Conservation (phyloP, 2,797 vertebrate species). For the Monodelphis domestica region DNA sequence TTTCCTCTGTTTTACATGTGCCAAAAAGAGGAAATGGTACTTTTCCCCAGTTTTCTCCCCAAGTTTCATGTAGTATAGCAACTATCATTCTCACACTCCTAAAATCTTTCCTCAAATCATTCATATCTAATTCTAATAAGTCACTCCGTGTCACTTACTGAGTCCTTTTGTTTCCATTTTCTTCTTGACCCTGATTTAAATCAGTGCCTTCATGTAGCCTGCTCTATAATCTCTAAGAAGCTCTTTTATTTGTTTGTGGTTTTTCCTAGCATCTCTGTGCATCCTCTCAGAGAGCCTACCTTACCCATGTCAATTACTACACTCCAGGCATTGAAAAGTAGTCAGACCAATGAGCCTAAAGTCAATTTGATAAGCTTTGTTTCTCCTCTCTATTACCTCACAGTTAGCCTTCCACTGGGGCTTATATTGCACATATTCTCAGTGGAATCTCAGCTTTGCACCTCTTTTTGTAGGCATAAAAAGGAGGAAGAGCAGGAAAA, state of each 20-base stretch:
- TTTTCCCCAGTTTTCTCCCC: constrained; percentile 13
- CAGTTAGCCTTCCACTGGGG: constrained; percentile 71
- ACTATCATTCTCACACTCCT: constrained; percentile 37
- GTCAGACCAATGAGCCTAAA: constrained; percentile 56
- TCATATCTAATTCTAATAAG: constrained; percentile 29
- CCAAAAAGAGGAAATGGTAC: constrained; percentile 41
- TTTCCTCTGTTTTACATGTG: constrained; percentile 14
- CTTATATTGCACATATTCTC: constrained; percentile 66
- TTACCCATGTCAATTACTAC: constrained; percentile 63
- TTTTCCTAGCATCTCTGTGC: constrained; percentile 48
- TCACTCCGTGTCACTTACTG: constrained; percentile 18
- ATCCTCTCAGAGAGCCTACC: constrained; percentile 26
- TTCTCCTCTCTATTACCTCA: constrained; percentile 75
- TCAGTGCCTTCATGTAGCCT: constrained; percentile 38
- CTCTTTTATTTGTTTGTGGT: constrained; percentile 58
- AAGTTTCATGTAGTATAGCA: constrained; percentile 16
- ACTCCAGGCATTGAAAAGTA: constrained; percentile 40
- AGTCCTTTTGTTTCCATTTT: neutral
- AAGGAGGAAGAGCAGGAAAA: constrained; percentile 56
- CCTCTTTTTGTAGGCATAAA: constrained; percentile 38
- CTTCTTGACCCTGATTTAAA: constrained; percentile 44
- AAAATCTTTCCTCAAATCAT: constrained; percentile 53
- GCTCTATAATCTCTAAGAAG: constrained; percentile 34
- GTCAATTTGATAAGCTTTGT: constrained; percentile 73
- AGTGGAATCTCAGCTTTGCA: constrained; percentile 47